Evolutionary conservation across 1,140 invertebrate species (phyloP).

Genomic region (Physella acuta): DNA sequence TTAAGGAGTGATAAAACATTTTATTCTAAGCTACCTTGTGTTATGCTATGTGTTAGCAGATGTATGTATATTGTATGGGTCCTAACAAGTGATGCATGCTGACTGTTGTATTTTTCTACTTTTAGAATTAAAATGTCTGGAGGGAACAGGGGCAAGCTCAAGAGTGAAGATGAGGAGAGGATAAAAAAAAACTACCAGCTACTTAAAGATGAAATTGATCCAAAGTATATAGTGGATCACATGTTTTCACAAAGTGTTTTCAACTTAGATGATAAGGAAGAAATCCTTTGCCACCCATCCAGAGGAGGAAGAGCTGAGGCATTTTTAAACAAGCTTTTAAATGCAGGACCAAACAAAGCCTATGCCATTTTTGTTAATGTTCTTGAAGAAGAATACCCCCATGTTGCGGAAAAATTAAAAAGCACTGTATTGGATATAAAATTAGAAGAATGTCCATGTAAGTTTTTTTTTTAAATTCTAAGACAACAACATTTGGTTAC

Average conservation of each 20-base stretch:
- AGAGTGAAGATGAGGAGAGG: slow-evolving; percentile 7
- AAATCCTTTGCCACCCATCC: slow-evolving; percentile 15
- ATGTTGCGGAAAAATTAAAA: slow-evolving; percentile 16
- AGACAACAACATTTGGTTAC: no score
- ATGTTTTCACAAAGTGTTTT: slow-evolving; percentile 19
- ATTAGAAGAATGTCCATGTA: not conserved
- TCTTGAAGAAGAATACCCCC: slow-evolving; percentile 9
- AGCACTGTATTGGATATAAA: slow-evolving; percentile 16
- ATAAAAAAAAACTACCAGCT: slow-evolving; percentile 15
- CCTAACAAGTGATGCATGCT: no score
- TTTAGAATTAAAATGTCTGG: slow-evolving; percentile 14
- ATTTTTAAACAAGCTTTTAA: slow-evolving; percentile 17
- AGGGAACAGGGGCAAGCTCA: slow-evolving; percentile 21
- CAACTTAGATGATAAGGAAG: slow-evolving; percentile 13
- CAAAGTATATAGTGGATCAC: slow-evolving; percentile 12
- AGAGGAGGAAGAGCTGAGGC: not conserved
- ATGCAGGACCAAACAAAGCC: slow-evolving; percentile 16
- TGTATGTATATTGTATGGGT: no score
- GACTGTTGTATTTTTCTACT: slow-evolving; percentile 4
- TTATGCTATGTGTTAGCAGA: no score
- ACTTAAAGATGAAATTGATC: slow-evolving; percentile 25
- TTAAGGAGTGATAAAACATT: no score
- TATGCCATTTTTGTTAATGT: slow-evolving; percentile 23
- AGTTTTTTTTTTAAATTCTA: no score
- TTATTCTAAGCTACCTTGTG: no score